Base-by-base conservation (phyloP, 2,797 vertebrate species). In the Halcyon chelicuti region DNA sequence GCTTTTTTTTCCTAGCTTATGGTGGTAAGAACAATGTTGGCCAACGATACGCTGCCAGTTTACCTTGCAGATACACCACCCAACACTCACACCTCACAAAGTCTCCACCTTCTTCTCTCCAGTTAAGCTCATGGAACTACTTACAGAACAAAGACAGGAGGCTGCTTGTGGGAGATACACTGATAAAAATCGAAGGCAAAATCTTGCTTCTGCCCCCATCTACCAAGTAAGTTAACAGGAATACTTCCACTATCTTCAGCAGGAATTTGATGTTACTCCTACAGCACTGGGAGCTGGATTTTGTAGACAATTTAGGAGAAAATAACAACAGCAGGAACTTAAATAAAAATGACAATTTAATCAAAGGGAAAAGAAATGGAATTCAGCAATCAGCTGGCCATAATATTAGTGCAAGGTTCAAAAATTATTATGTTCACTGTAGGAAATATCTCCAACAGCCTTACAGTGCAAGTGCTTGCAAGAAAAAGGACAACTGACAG, bases 81-180 rank as follows among this genome's bases (percentile, higher is more conserved):
- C 29, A 72, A 39, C 3, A n/a, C 0, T 0, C 9, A 7, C 23
- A n/a, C 9, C 52, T 83, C 65, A 51, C 16, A 44, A 61, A 54
- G 16, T 37, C 0, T 0, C 6, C 57, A 33, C 14, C 31, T 54
- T 49, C 37, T 52, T 35, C 52, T 55, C 39, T 14, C 19, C 58
- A 78, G 10, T 18, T 68, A 58, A 46, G 6, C 16, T 51, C 20
- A 25, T 1, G 17, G 33, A 76, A 23, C 19, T 74, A n/a, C 47
- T 63, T 26, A 17, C 0, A 12, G 73, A 62, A 86, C 7, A 39
- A 90, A 75, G 49, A 51, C n/a, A 61, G 22, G 58, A 70, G 13
- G 25, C 19, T 86, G 3, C 9, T 20, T 62, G 29, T 35, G 39
- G 65, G 33, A 86, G 49, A 63, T 14, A 29, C 5, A 23, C 44